Percentiles rank a stretch among this genome's conserved stretches.
Evolutionary conservation across 2,797 vertebrate genomes (phyloP).

Genomic region (Chlorospingus semifuscus): DNA sequence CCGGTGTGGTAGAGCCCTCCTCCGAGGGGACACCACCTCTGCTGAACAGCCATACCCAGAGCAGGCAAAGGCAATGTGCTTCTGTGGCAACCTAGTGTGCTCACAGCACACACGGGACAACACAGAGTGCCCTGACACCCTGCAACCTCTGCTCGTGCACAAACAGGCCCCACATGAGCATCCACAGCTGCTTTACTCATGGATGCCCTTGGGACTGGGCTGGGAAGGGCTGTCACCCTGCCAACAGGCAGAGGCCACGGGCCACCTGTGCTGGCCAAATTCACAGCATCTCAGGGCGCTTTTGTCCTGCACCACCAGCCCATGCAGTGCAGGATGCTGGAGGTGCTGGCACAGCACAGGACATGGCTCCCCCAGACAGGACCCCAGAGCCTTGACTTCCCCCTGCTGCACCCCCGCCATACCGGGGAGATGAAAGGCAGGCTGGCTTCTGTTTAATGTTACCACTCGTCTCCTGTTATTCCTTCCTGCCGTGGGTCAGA

Average conservation of each 20-base stretch:
- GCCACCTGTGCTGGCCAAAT: background rate
- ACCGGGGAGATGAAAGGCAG: background rate
- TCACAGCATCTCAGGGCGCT: background rate
- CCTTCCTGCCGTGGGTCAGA: background rate
- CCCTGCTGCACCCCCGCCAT: accelerated
- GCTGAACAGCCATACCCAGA: background rate
- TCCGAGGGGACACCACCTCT: accelerated
- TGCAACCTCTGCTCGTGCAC: accelerated
- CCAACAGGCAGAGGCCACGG: background rate
- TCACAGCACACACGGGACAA: accelerated
- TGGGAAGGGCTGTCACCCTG: background rate
- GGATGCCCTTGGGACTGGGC: background rate
- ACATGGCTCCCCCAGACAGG: background rate
- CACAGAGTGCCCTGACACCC: accelerated
- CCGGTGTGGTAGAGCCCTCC: background rate
- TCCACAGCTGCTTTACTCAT: background rate
- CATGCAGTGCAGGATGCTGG: accelerated
- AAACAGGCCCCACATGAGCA: background rate
- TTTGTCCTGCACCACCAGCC: background rate
- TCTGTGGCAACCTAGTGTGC: background rate
- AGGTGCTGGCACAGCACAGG: background rate
- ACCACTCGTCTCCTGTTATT: background rate
- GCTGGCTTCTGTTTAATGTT: background rate
- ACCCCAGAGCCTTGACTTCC: background rate
- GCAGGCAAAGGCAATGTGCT: background rate